Base-by-base conservation (phyloP, 2,888 invertebrate genomes). In the Apantesis nais region DNA sequence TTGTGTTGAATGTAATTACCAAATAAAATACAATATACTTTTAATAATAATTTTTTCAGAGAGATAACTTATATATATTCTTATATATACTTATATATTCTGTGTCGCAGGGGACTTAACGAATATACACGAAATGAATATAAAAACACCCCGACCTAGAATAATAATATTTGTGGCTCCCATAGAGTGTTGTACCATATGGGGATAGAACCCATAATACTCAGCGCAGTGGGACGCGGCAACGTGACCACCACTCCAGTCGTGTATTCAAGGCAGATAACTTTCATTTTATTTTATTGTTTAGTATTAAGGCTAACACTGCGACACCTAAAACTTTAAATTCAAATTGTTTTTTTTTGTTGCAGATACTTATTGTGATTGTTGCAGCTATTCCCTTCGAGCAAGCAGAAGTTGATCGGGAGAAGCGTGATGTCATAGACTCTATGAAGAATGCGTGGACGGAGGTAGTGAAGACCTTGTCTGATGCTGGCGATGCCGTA, bases 361-460 rank as follows among this genome's bases (percentile, higher is more conserved):
- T 85, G 4, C 84, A 92, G 92, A 74, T 86, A 52, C 52, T 87
- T 52, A 71, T 86, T 12, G 81, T 79, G 3, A 69, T 84, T 2
- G 87, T 84, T 0, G 74, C 86, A 39, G 90, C 91, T 0, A 73
- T 86, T 58, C 91, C 93, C 0, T 76, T 85, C 1, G 87, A 77
- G 8, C 55, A 52, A 0, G 83, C 41, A n/a, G 70, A 48, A 34
- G 58, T 25, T 19, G 14, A 71, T 1, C 85, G 92, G 16, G 81
- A 82, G 31, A 91, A 86, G 74, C 89, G 94, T 31, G 93, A 93
- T 69, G 92, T 94, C 0, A 88, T 91, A 90, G 94, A 94, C 0
- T 86, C 92, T 0, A 87, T 94, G 89, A 94, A 92, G 74, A 83
- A 84, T 67, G 93, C 93, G 0, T 93, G 92, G 93, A 85, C 85